Evolutionary conservation across 2,888 invertebrate species (phyloP), one percentile per base, ranked within the genome.

Genomic region (Mythimna loreyi): DNA sequence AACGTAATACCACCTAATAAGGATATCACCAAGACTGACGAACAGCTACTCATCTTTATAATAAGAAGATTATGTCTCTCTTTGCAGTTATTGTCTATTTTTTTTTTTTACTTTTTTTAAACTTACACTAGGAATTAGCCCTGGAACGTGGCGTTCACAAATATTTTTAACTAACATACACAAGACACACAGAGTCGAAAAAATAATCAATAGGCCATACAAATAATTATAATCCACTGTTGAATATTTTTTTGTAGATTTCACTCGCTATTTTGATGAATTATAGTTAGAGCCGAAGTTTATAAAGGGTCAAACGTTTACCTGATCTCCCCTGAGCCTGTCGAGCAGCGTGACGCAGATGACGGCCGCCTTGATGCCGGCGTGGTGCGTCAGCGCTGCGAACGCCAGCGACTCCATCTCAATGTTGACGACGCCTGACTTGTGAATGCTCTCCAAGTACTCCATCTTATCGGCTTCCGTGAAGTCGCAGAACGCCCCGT

Each of bases 391-490:
- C 64, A 99, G 97, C 1, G 99, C 99, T 0, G 99, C 98, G 91
- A 99, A 99, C 19, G 98, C 98, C 11, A 98, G 96, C 49, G 98
- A 98, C 94, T 99, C 99, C 99, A 99, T 99, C 96, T 99, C 99
- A 85, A 99, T 99, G 93, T 99, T 99, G 30, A 98, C 97, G 19
- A 99, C 98, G 3, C 99, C 99, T 58, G 97, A 95, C 74, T 97
- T 96, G 78, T 97, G 97, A 75, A 99, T 90, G 80, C 97, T 96
- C 82, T 97, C 97, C 85, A 99, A 94, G 91, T 98, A 99, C 58
- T 97, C 97, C 97, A 98, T 97, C 94, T 99, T 99, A 79, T 99
- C 99, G n/a, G 96, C 93, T 89, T 98, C 98, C 3, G 97, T 97
- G 94, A 98, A 99, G 86, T 99, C 99, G 92, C 99, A 99, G 94